Evolutionary conservation across 1,140 invertebrate species (phyloP), one percentile per base, ranked within the genome.

Genomic region (Mercenaria mercenaria): DNA sequence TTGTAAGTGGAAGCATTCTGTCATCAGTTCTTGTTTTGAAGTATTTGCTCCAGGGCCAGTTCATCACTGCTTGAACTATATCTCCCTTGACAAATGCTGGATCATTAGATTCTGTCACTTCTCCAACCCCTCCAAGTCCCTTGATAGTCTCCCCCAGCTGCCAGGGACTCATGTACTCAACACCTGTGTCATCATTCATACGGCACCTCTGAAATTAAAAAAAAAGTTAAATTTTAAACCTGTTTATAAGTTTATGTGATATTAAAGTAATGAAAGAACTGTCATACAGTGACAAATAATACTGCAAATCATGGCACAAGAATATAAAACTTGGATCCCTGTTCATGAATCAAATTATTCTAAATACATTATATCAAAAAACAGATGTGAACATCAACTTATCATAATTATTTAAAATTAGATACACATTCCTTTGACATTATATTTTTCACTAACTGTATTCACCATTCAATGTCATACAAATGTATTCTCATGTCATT

Each of bases 111-210:
- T 92, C 69, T 6, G 91, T 41, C 10, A 95, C 90, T n/a, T 87
- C 72, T 26, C 95, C 95, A 39, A 95, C 88, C 15, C 94, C 95
- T 67, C 92, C 91, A 43, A 94, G 86, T 6, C 95, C 94, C 41
- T 86, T 72, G 20, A 95, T 84, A 0, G 91, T 88, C 26, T 95
- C 90, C 23, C 93, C 93, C 20, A 94, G 52, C 52, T 89, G 43
- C 90, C 92, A 95, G 26, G 93, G 80, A 56, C 77, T 84, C 76
- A 95, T 89, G 87, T 95, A 95, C 8, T 94, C 89, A 0, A 94
- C 94, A 39, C 94, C 94, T 56, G 92, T 92, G 56, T 92, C 91
- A 34, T 92, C 92, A 91, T 95, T 95, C 93, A 95, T 92, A 18
- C 93, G 67, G 89, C 94, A 95, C 82, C 95, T 88, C 95, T 95